A percentile compares a stretch with the other conserved stretches of the same genome.
These are phyloP conservation scores for Pristionchus pacificus DNA, from an alignment of 1,140 invertebrate species.

Conservation along the genomic window DNA sequence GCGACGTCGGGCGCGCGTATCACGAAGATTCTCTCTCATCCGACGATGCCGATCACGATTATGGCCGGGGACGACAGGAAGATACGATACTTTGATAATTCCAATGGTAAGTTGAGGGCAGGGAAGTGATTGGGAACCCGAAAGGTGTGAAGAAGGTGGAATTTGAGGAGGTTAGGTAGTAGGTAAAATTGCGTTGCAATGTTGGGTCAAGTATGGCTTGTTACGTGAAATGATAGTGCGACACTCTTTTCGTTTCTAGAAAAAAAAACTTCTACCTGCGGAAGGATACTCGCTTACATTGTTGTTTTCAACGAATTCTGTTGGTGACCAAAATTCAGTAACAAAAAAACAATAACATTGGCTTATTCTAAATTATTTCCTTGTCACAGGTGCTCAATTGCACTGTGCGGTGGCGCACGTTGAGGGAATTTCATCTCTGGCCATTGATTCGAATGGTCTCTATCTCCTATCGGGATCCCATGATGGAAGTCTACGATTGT, in stretches of 20 bases:
- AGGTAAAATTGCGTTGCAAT: too few species aligned
- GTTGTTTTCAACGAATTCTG: too few species aligned
- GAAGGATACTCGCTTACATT: too few species aligned
- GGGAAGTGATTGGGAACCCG: too few species aligned
- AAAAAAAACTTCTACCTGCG: too few species aligned
- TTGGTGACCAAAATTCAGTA: too few species aligned
- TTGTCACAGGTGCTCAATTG: constrained; percentile 70
- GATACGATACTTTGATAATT: constrained; percentile 96
- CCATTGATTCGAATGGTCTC: constrained; percentile 93
- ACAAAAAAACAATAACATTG: too few species aligned
- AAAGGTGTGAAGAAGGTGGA: too few species aligned
- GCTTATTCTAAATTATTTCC: constrained; percentile 17
- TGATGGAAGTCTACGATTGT: constrained; percentile 96
- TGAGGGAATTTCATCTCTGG: constrained; percentile 93
- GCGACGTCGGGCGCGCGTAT: constrained; percentile 20
- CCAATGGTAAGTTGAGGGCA: constrained; percentile 69
- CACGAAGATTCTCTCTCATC: constrained; percentile 77
- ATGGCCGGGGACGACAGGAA: constrained; percentile 95
- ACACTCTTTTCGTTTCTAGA: too few species aligned
- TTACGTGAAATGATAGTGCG: too few species aligned
- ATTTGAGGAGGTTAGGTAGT: too few species aligned
- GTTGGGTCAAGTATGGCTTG: too few species aligned
- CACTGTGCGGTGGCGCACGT: constrained; percentile 98
- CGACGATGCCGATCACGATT: constrained; percentile 86
- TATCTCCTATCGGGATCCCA: constrained; percentile 96